phyloP scores from a whole-genome alignment of 2,797 vertebrate genomes.

The Echiichthys vipera region DNA sequence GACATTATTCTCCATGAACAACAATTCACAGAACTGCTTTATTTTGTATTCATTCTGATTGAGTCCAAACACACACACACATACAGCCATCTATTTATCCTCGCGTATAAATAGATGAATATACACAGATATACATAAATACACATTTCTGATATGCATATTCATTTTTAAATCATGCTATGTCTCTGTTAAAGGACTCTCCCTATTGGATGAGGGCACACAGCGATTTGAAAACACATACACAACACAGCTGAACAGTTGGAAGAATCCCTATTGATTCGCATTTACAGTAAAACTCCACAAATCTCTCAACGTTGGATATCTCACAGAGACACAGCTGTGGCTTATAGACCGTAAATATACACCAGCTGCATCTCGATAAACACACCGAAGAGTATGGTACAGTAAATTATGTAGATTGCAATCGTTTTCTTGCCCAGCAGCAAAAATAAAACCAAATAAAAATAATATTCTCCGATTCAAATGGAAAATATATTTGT shows the following conservation, averaged over 20 bases:
- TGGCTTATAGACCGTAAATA: constrained; percentile 77
- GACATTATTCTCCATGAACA: constrained; percentile 56
- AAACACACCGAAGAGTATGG: constrained; percentile 77
- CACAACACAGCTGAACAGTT: constrained; percentile 82
- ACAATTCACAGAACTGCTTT: constrained; percentile 84
- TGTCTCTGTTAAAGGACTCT: constrained; percentile 82
- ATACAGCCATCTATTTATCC: constrained; percentile 84
- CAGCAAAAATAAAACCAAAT: constrained; percentile 86
- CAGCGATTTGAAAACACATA: constrained; percentile 82
- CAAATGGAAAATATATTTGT: constrained; percentile 89
- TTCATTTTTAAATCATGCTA: constrained; percentile 85
- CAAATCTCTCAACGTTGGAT: constrained; percentile 64
- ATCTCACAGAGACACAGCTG: constrained; percentile 78
- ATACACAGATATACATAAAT: constrained; percentile 86
- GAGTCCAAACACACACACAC: constrained; percentile 82
- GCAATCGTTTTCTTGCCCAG: constrained; percentile 77
- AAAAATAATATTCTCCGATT: constrained; percentile 87
- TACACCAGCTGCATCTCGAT: constrained; percentile 76
- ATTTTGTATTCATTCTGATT: constrained; percentile 82
- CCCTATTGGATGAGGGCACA: constrained; percentile 80
- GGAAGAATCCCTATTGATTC: constrained; percentile 80
- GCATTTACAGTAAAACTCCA: constrained; percentile 79
- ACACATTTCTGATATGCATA: constrained; percentile 86
- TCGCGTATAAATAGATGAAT: constrained; percentile 84
- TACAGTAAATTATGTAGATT: constrained; percentile 77